phyloP scores from a whole-genome alignment of 1,140 invertebrate species.

The Euura lappo region DNA sequence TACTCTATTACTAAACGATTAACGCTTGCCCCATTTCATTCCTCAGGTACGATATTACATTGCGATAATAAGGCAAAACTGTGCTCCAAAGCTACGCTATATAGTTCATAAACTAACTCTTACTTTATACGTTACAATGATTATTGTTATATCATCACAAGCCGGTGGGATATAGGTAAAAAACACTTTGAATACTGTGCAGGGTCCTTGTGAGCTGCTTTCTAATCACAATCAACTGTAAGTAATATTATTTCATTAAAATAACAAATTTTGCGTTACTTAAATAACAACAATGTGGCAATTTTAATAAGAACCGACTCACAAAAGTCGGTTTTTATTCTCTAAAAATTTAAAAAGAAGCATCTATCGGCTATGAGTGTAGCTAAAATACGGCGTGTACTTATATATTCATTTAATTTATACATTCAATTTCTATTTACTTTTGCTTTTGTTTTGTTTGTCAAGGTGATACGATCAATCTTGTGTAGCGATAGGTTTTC shows the following conservation, averaged over 20 bases:
- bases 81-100: slow-evolving; percentile 34
- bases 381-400: not conserved
- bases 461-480: slow-evolving; percentile 12
- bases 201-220: slow-evolving; percentile 6
- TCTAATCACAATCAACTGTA: not conserved
- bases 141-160: slow-evolving; percentile 41
- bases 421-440: too few relatives aligned
- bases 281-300: too few relatives aligned
- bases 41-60: slow-evolving; percentile 7
- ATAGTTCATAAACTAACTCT: slow-evolving; percentile 22
- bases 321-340: slow-evolving; percentile 9
- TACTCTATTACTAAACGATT: not conserved
- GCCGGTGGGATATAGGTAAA: slow-evolving; percentile 32
- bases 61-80: slow-evolving; percentile 41
- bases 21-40: not conserved
- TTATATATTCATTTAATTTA: not conserved
- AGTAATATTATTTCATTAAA: slow-evolving; percentile 11
- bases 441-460: not conserved
- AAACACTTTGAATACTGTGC: slow-evolving; percentile 43
- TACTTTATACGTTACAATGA: slow-evolving; percentile 21
- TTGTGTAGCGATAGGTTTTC: not conserved
- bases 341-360: slow-evolving; percentile 11
- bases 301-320: too few relatives aligned
- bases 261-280: not conserved
- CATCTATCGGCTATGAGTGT: not conserved